Base-by-base conservation (phyloP, 2,888 invertebrate genomes). In the Ctena decussata region DNA sequence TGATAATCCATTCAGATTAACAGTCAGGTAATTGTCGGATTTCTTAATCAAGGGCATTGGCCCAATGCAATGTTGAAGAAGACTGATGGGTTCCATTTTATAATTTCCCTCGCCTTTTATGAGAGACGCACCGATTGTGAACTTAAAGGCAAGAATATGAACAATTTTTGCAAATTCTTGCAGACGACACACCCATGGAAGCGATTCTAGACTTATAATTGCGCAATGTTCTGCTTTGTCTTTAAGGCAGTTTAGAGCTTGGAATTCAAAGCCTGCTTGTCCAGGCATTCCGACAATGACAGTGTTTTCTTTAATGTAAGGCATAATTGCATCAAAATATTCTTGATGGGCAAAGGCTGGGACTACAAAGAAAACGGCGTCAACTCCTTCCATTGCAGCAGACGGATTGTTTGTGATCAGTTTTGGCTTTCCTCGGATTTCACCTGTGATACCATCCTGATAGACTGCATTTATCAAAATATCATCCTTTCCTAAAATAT, bases 321-420 rank as follows among this genome's bases (percentile, higher is more conserved):
- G 89, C 37, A 84, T 80, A 35, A 94, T 88, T 6, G 89, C 91
- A 32, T 87, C 74, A 39, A 94, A 89, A 79, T 94, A 94, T 65
- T 89, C 85, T 44, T 87, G 89, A 80, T 94, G 94, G 0, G 93
- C 94, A 75, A 94, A 94, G 0, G 93, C 94, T 15, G 94, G 94
- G 0, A 94, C 93, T 0, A 90, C 89, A 69, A 94, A 86, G 35
- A 93, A 91, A 18, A 94, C 85, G 27, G 92, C 85, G 69, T 92
- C 90, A 0, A 89, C 91, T 8, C 93, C 93, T 0, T 90, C 84
- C 65, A 91, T 89, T 0, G 90, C 93, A 24, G 72, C 77, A 6
- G 73, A 81, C 0, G 94, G 91, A 70, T 93, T 90, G 12, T 93
- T 93, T 3, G 92, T 93, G n/a, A 94, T 90, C 6, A 92, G 21